Conservation (phyloP, 1,140 invertebrate species). For the Euura lappo region DNA sequence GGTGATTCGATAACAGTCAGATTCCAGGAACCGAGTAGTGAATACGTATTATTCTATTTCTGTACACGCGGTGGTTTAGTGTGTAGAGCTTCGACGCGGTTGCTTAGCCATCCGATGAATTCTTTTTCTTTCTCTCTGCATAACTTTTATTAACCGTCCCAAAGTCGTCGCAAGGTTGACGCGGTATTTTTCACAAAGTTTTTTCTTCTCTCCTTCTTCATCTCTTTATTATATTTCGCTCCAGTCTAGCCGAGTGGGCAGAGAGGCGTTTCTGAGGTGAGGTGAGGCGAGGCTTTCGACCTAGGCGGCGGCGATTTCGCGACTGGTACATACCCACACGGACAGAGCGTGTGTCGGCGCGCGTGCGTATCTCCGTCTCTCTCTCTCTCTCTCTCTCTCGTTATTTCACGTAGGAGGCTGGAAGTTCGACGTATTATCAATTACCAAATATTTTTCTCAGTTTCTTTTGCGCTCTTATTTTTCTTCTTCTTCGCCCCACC, state of each 20-base stretch:
- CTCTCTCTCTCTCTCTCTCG: slow-evolving; percentile 16
- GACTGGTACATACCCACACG: slow-evolving; percentile 30
- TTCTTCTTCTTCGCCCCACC: no score
- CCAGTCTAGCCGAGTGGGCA: neutral
- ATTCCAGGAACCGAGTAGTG: no score
- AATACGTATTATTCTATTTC: no score
- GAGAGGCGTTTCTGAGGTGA: slow-evolving; percentile 14
- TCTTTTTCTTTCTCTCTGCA: no score
- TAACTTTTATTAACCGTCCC: no score
- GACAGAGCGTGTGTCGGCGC: neutral
- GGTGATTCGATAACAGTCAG: no score
- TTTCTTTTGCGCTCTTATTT: no score
- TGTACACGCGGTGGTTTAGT: no score
- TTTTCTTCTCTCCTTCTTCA: neutral
- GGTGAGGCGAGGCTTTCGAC: slow-evolving; percentile 20
- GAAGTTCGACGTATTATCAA: no score
- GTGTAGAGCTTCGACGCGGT: no score
- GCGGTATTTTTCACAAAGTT: neutral
- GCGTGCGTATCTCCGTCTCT: slow-evolving; percentile 13
- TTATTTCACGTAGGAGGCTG: slow-evolving; percentile 11
- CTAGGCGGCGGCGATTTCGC: slow-evolving; percentile 21
- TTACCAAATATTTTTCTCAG: no score
- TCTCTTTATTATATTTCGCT: neutral
- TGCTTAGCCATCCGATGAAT: no score
- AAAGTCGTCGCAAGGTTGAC: neutral